These are phyloP conservation scores for Crambe crambe DNA, from an alignment of 37 sponge, comb jelly and placozoan genomes.

Conservation along the genomic window DNA sequence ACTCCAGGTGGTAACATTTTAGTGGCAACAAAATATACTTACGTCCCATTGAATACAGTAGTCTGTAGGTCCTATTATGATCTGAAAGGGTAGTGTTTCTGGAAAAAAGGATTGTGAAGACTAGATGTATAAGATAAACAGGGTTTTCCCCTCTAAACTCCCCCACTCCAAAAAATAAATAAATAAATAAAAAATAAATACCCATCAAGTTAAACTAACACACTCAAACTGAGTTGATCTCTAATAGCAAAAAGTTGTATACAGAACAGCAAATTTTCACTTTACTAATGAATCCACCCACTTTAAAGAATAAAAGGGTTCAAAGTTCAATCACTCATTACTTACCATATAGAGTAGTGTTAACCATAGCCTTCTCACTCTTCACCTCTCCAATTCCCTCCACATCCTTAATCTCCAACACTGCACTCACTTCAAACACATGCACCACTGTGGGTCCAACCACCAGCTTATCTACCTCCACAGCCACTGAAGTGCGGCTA, in stretches of 20 bases:
- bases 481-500: neutral
- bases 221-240: no score
- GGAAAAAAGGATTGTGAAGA: neutral
- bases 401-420: neutral
- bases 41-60: neutral
- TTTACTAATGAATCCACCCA: no score
- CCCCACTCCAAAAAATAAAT: no score
- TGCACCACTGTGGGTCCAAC: neutral
- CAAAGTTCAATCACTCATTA: no score
- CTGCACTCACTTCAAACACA: neutral
- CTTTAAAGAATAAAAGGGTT: no score
- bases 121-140: no score
- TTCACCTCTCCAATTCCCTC: neutral
- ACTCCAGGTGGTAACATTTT: no score
- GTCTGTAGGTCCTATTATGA: constrained; percentile 1
- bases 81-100: constrained; percentile 7
- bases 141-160: no score
- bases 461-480: neutral
- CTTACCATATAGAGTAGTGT: neutral
- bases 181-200: no score
- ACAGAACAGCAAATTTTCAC: neutral
- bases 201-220: no score
- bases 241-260: no score
- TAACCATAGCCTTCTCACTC: neutral
- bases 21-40: neutral